phyloP scores from a whole-genome alignment of 1,140 invertebrate genomes.

The Periplaneta americana region DNA sequence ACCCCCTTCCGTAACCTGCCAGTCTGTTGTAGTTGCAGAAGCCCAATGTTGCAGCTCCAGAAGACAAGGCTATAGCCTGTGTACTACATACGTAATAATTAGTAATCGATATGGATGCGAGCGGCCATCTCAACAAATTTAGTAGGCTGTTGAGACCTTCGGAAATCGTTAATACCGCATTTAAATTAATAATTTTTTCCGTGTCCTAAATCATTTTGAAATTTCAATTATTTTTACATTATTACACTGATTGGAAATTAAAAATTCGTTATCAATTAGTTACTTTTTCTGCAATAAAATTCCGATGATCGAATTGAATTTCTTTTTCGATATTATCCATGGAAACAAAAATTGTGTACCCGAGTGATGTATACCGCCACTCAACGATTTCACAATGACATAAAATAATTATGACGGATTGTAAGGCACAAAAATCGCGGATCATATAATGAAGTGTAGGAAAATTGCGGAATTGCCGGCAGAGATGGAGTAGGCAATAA shows the following conservation, averaged over 20 bases:
- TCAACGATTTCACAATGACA: neutral
- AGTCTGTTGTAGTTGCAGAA: neutral
- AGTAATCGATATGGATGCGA: neutral
- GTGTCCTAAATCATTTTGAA: neutral
- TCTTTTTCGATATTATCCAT: neutral
- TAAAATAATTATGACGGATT: neutral
- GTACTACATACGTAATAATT: neutral
- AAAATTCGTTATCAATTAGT: neutral
- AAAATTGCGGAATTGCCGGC: neutral
- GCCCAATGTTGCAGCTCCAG: neutral
- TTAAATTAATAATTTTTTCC: neutral
- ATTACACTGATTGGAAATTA: neutral
- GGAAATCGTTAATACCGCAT: neutral
- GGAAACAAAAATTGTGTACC: neutral
- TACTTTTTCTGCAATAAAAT: neutral
- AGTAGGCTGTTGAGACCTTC: neutral
- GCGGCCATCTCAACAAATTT: neutral
- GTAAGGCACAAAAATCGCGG: neutral
- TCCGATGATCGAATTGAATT: neutral
- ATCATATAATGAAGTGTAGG: neutral
- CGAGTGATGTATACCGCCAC: neutral
- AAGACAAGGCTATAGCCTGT: neutral
- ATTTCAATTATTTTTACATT: neutral
- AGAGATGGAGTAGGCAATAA: neutral
- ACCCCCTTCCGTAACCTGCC: neutral